Base-by-base conservation (phyloP, 2,113 vertebrate species). In the Aphyosemion australe region DNA sequence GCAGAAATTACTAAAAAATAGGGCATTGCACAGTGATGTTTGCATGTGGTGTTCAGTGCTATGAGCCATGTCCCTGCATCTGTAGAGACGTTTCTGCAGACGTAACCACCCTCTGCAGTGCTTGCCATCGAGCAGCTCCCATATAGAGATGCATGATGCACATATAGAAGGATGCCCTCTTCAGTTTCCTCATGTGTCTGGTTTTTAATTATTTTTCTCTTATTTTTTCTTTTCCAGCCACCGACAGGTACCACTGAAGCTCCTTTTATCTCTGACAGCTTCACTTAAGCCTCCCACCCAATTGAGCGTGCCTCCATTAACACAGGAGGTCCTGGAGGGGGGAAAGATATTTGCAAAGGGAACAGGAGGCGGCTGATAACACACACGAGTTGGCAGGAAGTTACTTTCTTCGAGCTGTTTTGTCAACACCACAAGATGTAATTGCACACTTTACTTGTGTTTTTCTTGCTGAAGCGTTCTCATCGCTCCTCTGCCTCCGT, bases 391-490 rank as follows among this genome's bases (percentile, higher is more conserved):
- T 72, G 61, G 69, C 79, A 83, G 81, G 76, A 83, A 77, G 78
- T 76, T 62, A 84, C 79, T 83, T 85, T 84, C 79, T 48, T 69
- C 66, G 63, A 66, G 63, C 52, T 83, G 82, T 84, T 89, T 66
- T 72, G 83, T 84, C 79, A 86, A 86, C 79, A 82, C 65, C 60
- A 72, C 64, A 64, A 71, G 83, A 80, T 71, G 64, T 69, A 64
- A 79, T 67, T 51, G 74, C 79, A 82, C 54, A 76, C 84, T 84
- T 65, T 71, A 65, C 72, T 78, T 41, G 57, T 10, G 18, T 73
- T 79, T 66, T 58, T 75, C 58, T 26, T 3, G 8, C 19, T 10
- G 14, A 20, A 37, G 31, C 15, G 32, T 59, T 46, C 26, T 68
- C 62, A 16, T 45, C 0, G n/a, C n/a, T 12, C 58, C 55, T 19